Conservation (phyloP, 2,888 invertebrate species). For the Caprella mutica region DNA sequence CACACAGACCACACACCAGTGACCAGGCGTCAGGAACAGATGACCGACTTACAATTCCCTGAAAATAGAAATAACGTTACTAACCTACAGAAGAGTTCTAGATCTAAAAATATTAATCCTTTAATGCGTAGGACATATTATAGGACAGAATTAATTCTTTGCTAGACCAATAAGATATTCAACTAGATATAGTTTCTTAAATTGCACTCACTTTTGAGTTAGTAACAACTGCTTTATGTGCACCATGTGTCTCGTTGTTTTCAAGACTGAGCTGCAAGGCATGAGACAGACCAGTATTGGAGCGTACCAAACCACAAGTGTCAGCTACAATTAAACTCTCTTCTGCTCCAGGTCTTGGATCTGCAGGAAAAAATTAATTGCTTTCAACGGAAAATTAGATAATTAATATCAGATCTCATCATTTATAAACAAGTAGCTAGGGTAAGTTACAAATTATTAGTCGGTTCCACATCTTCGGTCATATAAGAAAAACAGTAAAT, state of each 20-base stretch:
- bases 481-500: no score
- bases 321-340: slow-evolving; percentile 26
- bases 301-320: slow-evolving; percentile 26
- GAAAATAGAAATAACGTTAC: neutral
- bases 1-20: slow-evolving; percentile 27
- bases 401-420: neutral
- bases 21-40: slow-evolving; percentile 29
- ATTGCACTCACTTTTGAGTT: neutral
- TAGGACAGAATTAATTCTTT: no score
- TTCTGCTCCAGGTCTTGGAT: neutral
- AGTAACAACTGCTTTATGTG: neutral
- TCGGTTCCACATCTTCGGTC: no score
- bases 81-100: neutral
- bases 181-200: no score
- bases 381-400: neutral
- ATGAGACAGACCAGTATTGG: slow-evolving; percentile 28
- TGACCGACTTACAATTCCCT: slow-evolving; percentile 26
- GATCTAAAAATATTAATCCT: no score
- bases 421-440: neutral
- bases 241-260: neutral
- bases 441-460: no score
- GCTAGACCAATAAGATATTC: no score
- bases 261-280: slow-evolving; percentile 28
- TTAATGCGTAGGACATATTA: no score
- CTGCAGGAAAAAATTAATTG: neutral